Evolutionary conservation across 2,113 vertebrate species (phyloP), one percentile per base, ranked within the genome.

Genomic region (Neofelis nebulosa): DNA sequence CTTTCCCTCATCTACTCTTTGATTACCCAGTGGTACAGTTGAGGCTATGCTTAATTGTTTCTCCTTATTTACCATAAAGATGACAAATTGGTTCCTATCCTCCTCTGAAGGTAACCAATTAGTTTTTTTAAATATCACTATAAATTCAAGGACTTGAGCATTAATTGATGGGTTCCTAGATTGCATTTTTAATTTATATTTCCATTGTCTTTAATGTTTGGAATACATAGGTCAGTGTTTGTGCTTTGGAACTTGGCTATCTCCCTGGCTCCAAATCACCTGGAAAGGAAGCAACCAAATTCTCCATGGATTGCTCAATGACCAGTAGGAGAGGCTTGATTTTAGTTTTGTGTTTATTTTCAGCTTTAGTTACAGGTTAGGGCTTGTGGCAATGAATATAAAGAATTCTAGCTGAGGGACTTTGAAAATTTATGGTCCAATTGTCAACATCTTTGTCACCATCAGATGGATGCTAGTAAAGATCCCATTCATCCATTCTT

Each of bases 101-200:
- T 95, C 27, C 4, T 96, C 27, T 87, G 73, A 90, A 69, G 55
- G 5, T 41, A 90, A 94, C 13, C 25, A 82, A 68, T 78, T 96
- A 57, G 8, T 50, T 90, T 94, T 61, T 38, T 65, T 27, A 38
- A 66, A 38, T 18, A 69, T n/a, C 7, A 85, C 73, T 76, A 52
- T 74, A 55, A 81, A 83, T 90, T 91, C 52, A 90, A 95, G 57
- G 48, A 89, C 33, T 93, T 80, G 79, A 50, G 13, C 23, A 89
- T 93, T 71, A 68, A 85, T 52, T n/a, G 38, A 33, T 69, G 66
- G 21, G 2, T 55, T 85, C 68, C 61, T 93, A 69, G 55, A 88
- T 11, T 88, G 9, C 9, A 81, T 1, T 36, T 86, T 78, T 55
- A 73, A 18, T 86, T 10, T 85, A 1, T 71, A 23, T 71, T 21